Evolutionary conservation across 2,888 invertebrate genomes (phyloP), one percentile per base, ranked within the genome.

Genomic region (Mechanitis messenoides): DNA sequence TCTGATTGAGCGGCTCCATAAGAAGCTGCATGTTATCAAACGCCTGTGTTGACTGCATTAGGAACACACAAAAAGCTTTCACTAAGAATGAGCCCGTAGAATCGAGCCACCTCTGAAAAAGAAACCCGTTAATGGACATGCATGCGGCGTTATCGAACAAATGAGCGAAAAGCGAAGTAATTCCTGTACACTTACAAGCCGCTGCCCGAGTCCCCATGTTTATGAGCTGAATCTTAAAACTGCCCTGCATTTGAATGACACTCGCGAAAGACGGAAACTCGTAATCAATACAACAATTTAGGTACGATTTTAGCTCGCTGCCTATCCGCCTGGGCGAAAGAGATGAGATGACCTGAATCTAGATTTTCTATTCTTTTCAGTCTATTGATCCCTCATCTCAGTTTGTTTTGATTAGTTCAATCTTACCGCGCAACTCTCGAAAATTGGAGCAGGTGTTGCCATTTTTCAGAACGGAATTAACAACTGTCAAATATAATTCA

Each of bases 191-290:
- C 96, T 95, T 92, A 97, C 97, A 97, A 84, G 96, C 96, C 83
- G 96, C 97, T 83, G 96, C 96, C 91, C 96, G 93, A 74, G 97
- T 97, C 87, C 96, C 97, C 97, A 97, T 97, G 89, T 93, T 95
- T 88, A 93, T 92, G 77, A 93, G 92, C 82, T 93, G 93, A 77
- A 92, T 92, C 91, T 91, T 92, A 87, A 93, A 93, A 84, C 92
- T 93, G 86, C 92, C 92, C 87, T 92, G 92, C 93, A 93, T 93
- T 85, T 79, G 81, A 78, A 74, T 78, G 76, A 75, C 76, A 71
- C 76, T 71, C 77, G 73, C 75, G 71, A 77, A 73, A 74, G 69
- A 68, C 68, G 71, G 70, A 68, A 72, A 76, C 76, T 67, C 69
- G 68, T 70, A 85, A 88, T 87, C 87, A 75, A 87, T 85, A 85